Evolutionary conservation across 2,113 vertebrate species (phyloP).

Genomic region (Prunella himalayana): DNA sequence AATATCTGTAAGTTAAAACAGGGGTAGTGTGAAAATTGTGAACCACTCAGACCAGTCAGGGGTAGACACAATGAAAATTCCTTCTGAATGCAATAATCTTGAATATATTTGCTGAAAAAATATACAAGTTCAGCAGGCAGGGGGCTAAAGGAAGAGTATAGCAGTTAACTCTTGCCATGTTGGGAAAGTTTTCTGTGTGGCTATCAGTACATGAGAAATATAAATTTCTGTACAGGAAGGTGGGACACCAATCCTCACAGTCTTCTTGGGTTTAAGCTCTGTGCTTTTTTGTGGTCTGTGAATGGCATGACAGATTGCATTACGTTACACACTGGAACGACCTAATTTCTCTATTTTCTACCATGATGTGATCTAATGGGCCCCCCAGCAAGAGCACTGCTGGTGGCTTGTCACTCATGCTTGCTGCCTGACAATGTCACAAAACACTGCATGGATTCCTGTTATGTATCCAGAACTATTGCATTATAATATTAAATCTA

Average conservation of each 20-base stretch:
- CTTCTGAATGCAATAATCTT: not conserved
- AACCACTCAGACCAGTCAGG: not conserved
- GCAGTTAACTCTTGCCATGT: not conserved
- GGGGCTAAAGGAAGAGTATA: not conserved
- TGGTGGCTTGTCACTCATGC: not conserved
- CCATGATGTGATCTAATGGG: constrained; percentile 8
- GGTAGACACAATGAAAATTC: not conserved
- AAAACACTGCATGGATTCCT: not conserved
- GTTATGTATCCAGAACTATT: not conserved
- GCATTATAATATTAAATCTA: not conserved
- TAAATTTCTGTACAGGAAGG: not conserved
- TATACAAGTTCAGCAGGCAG: not conserved
- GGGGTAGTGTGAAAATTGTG: not conserved
- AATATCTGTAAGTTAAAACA: not conserved
- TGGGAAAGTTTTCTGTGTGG: not conserved
- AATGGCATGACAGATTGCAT: not conserved
- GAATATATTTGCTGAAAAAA: not conserved
- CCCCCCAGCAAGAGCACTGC: not conserved
- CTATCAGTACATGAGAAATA: not conserved
- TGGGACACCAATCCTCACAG: not conserved
- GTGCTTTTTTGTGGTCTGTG: not conserved
- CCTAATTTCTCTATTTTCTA: constrained; percentile 20
- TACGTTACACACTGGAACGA: not conserved
- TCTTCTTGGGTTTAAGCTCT: not conserved
- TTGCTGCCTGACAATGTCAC: not conserved